Percentiles rank a stretch among this genome's conserved stretches.
These are phyloP conservation scores for Rhamphomyia laevipes DNA, from an alignment of 2,888 invertebrate species.

Conservation along the genomic window DNA sequence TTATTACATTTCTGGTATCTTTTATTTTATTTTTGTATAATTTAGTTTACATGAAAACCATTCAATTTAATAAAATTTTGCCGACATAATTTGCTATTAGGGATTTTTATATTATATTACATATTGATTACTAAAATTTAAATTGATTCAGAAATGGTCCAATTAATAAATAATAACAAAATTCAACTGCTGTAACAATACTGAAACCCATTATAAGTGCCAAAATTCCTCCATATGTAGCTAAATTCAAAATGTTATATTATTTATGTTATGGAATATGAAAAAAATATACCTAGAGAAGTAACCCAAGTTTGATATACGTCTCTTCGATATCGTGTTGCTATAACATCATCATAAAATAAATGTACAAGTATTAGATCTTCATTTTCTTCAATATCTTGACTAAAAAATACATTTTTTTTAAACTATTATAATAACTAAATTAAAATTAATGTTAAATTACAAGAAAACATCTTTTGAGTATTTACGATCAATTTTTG, in stretches of 20 bases:
- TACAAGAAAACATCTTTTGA: constrained; percentile 27
- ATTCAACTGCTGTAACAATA: constrained; percentile 53
- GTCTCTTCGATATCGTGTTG: constrained; percentile 47
- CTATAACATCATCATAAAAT: constrained; percentile 51
- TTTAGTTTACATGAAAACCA: too few relatives aligned
- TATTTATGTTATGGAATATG: not conserved
- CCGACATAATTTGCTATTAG: too few relatives aligned
- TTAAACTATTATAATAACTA: too few relatives aligned
- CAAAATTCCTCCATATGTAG: constrained; percentile 57
- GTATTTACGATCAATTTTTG: constrained; percentile 39
- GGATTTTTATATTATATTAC: too few relatives aligned
- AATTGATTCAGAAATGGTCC: constrained; percentile 40
- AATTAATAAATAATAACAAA: constrained; percentile 49
- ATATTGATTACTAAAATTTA: constrained; percentile 17
- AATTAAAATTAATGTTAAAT: too few relatives aligned
- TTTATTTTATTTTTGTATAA: too few relatives aligned
- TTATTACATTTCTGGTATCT: too few relatives aligned
- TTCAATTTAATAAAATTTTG: too few relatives aligned
- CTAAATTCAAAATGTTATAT: constrained; percentile 37
- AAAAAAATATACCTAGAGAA: constrained; percentile 40
- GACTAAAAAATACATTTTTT: not conserved
- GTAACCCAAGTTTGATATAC: constrained; percentile 52
- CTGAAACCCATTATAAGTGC: constrained; percentile 61
- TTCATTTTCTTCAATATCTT: constrained; percentile 7
- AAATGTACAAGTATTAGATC: constrained; percentile 47